Evolutionary conservation across 1,140 invertebrate species (phyloP), one percentile per base, ranked within the genome.

Genomic region (Papilio polytes): DNA sequence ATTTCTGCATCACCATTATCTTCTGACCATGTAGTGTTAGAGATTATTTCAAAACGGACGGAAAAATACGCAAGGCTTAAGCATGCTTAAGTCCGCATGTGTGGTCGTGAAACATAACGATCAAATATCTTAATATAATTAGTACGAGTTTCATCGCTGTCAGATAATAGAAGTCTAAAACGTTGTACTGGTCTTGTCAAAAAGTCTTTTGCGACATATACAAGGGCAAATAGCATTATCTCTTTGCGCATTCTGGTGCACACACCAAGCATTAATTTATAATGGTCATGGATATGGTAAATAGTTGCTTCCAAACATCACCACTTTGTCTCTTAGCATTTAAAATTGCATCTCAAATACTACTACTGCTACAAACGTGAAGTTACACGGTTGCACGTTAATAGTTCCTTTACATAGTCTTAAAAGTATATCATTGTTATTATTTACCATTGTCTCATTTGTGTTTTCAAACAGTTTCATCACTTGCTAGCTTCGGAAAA

Each of bases 1-100:
- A 85, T 26, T 46, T 87, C 82, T 12, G 4, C n/a, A 53, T 87
- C 86, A 18, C 83, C 80, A 74, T 85, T 70, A 26, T 87, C 86
- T 9, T 87, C 83, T 26, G 41, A 22, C 74, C 51, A 59, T 6
- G 74, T 26, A 80, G 82, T 22, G 20, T 59, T 59, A 59, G n/a
- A 59, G 56, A 59, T 22, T 7, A 20, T 20, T 59, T 59, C 56
- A 48, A 56, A 83, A 26, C 82, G 80, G 15, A 81, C 78, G 18
- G 82, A 80, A 84, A 85, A 87, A 82, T 85, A 83, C 53, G 84
- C 85, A 6, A 84, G 70, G 63, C 9, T 48, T 48, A 48, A 83
- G 51, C 0, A 83, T 83, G 0, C 83, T 31, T 46, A 85, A 59
- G 0, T 86, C 81, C 3, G 41, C 53, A 81, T 6, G 26, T 51